A percentile compares a stretch with the other conserved stretches of the same genome.
These are phyloP conservation scores for Rhinolophus ferrumequinum DNA, from an alignment of 2,113 vertebrate species.

Conservation along the genomic window DNA sequence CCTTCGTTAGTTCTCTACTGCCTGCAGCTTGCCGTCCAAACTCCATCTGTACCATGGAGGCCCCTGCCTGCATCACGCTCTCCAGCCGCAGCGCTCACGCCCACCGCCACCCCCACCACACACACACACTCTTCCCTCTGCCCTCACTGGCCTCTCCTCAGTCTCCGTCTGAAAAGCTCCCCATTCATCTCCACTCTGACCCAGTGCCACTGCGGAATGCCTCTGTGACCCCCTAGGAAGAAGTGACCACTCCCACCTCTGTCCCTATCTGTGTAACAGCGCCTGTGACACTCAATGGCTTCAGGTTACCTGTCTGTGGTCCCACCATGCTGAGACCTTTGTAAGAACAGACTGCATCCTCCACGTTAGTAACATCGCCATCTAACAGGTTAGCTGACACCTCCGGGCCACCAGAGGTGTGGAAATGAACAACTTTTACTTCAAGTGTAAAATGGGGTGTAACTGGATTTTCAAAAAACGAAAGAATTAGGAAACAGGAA, in stretches of 20 bases:
- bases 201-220: background rate
- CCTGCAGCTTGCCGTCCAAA: background rate
- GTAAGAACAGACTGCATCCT: background rate
- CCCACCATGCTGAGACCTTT: background rate
- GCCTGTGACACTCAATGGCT: background rate
- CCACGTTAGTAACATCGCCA: background rate
- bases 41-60: background rate
- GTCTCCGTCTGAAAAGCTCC: background rate
- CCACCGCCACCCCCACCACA: background rate
- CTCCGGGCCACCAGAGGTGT: background rate
- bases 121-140: background rate
- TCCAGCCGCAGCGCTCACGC: rapidly evolving
- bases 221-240: background rate
- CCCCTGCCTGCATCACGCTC: background rate
- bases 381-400: background rate
- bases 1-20: background rate
- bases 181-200: background rate
- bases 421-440: background rate
- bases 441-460: background rate
- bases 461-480: background rate
- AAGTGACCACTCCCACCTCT: background rate
- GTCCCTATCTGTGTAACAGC: background rate
- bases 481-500: background rate
- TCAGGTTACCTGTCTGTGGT: rapidly evolving
- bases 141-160: background rate